Evolutionary conservation across 2,113 vertebrate species (phyloP).

Genomic region (Columba janthina): DNA sequence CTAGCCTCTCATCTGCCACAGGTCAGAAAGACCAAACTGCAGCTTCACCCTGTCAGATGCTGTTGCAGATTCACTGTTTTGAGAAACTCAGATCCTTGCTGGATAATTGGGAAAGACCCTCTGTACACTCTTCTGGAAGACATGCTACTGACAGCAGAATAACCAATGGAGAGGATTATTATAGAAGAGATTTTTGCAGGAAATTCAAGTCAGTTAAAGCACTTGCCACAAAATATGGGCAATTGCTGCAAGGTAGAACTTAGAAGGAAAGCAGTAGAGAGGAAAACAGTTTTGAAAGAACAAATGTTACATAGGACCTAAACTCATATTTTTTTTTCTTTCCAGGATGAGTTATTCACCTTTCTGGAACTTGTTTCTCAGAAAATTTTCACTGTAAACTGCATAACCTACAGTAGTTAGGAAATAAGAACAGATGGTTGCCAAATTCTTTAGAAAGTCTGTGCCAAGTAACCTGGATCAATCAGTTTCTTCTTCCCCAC

Average conservation of each 20-base stretch:
- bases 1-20: not conserved
- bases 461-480: fast-evolving
- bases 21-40: not conserved
- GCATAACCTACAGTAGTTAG: not conserved
- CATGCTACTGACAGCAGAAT: not conserved
- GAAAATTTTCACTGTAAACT: not conserved
- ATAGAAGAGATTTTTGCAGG: not conserved
- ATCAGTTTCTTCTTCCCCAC: not conserved
- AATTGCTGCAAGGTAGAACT: not conserved
- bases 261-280: not conserved
- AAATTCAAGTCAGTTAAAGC: not conserved
- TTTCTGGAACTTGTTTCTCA: not conserved
- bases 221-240: not conserved
- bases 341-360: not conserved
- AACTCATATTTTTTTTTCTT: no score
- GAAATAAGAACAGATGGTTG: not conserved
- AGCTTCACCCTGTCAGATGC: not conserved
- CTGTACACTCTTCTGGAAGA: not conserved
- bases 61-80: not conserved
- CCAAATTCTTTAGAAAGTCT: not conserved
- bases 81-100: not conserved
- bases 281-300: not conserved
- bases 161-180: not conserved
- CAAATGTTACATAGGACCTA: not conserved
- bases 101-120: not conserved